Base-by-base conservation (phyloP, 2,797 vertebrate species). In the Tamandua tetradactyla region DNA sequence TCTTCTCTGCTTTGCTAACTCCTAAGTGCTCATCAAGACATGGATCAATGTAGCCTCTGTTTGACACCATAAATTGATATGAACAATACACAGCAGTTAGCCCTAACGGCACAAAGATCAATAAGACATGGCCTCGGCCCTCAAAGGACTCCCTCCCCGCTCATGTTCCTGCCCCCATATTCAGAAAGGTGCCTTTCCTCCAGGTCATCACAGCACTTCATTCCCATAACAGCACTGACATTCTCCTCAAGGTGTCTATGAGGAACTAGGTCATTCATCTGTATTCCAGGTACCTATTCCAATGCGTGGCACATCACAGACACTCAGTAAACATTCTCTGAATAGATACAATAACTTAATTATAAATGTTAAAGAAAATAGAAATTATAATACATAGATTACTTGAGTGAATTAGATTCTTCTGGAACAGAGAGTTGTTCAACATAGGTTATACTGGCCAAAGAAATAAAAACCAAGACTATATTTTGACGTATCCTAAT, bases 401-500 rank as follows among this genome's bases (percentile, higher is more conserved):
- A 30, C 9, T 91, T 64, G 86, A 89, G 61, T 83, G 47, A 89
- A 72, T 92, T 0, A 81, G 42, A 86, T 62, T 90, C 57, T 87
- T 85, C 61, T 87, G 57, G n/a, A 78, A 74, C 30, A 72, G n/a
- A 40, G 64, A 93, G 37, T 42, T 82, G 10, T 64, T 76, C 82
- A 82, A 42, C 80, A 83, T 66, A 93, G 25, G 40, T 91, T 72
- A 71, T 13, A 96, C 1, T 57, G 42, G 22, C 8, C 64, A 72
- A 91, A 93, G 37, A 89, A 87, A 87, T 0, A 69, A 69, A 93
- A 81, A 84, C 76, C 42, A 52, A 90, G 17, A 74, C 25, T 86
- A 40, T 40, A 92, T 93, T 96, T 85, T 92, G 61, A 94, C n/a
- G 64, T 30, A 61, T 49, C 27, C n/a, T 64, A 89, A 78, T n/a